Evolutionary conservation across 2,797 vertebrate genomes (phyloP).

Genomic region (Vipera ursinii): DNA sequence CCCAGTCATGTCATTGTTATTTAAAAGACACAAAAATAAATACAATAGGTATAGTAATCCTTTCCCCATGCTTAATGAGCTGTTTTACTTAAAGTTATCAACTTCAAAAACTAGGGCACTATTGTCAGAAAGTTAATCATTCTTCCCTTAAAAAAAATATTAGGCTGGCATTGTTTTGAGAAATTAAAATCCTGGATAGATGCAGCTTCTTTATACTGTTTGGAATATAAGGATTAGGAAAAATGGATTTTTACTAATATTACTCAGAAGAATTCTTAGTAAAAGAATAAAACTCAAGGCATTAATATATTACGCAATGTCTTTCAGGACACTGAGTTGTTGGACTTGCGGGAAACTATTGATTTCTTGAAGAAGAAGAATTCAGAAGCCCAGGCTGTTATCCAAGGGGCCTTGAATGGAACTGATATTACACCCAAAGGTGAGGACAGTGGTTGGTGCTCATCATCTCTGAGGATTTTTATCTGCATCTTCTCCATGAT

Average conservation of each 20-base stretch:
- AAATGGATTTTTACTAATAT: neutral
- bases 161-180: neutral
- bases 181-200: neutral
- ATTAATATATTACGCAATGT: neutral
- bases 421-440: constrained; percentile 84
- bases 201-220: neutral
- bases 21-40: neutral
- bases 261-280: neutral
- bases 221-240: neutral
- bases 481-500: neutral
- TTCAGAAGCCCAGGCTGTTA: constrained; percentile 90
- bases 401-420: constrained; percentile 87
- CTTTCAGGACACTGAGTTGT: constrained; percentile 84
- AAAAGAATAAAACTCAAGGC: neutral
- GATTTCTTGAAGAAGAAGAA: constrained; percentile 87
- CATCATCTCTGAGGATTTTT: neutral
- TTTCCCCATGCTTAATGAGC: neutral
- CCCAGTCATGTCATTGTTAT: neutral
- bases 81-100: neutral
- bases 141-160: neutral
- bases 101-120: neutral
- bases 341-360: constrained; percentile 89
- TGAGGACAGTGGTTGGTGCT: constrained; percentile 44
- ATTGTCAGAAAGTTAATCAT: neutral
- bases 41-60: neutral